Base-by-base conservation (phyloP, 2,113 vertebrate species). In the Rhinoderma darwinii region DNA sequence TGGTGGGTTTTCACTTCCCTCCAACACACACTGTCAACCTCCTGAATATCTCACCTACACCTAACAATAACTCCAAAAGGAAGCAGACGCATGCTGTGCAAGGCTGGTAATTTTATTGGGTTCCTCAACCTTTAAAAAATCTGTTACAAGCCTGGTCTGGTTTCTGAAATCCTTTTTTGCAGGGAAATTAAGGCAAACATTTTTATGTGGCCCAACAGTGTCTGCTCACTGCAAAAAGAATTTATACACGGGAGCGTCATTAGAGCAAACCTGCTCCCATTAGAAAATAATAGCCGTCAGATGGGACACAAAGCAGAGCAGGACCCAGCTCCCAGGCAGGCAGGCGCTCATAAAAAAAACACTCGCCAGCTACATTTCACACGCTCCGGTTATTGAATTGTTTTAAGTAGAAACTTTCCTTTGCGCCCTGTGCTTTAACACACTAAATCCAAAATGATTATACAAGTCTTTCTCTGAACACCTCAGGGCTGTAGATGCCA, bases 211-310 rank as follows among this genome's bases (percentile, higher is more conserved):
- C 93, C 91, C 95, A 93, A 93, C 93, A 93, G 95, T 96, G 95
- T 96, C 96, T 96, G 96, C 94, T 93, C 94, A 95, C 93, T 94
- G 93, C 93, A 91, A 95, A 92, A 93, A 96, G 96, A 96, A 96
- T 97, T 96, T 97, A 96, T 97, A 96, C 92, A 96, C 93, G 94
- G 93, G 93, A 94, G 94, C 95, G 95, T 97, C 96, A 98, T 98
- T 97, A 98, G 96, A 93, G 93, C 93, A 94, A 95, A 95, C 95
- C 96, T 96, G 96, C 90, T 91, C 95, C 96, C 96, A 98, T 97
- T 98, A 97, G 95, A 96, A 95, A 95, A 96, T 96, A 96, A 96
- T 97, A 97, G 96, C 96, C 96, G 91, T 97, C 96, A 97, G 94
- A 92, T 92, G 93, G 93, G 96, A 97, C 95, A 97, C 96, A 97